A percentile compares a stretch with the other conserved stretches of the same genome.
phyloP scores from a whole-genome alignment of 2,113 vertebrate species.

The Pyxicephalus adspersus region DNA sequence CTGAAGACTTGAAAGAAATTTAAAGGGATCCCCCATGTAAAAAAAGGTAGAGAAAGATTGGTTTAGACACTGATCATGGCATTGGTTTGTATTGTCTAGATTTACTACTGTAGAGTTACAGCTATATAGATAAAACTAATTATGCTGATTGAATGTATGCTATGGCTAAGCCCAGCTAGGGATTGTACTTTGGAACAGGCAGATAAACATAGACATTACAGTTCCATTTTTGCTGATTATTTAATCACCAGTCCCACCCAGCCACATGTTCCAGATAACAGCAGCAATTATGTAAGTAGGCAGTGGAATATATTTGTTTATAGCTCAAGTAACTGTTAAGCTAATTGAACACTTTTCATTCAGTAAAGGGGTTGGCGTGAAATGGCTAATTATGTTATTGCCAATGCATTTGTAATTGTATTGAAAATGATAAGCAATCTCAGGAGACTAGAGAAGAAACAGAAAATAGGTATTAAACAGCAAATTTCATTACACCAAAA shows the following conservation, averaged over 20 bases:
- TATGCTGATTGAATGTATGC: constrained; percentile 12
- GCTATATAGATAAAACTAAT: neutral
- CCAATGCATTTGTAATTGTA: constrained; percentile 48
- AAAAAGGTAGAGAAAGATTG: no score
- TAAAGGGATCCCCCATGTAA: no score
- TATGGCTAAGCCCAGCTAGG: neutral
- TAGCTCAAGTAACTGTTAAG: constrained; percentile 16
- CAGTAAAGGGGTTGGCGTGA: constrained; percentile 17
- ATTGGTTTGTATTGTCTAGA: no score
- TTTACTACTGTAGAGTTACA: neutral
- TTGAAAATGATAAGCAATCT: constrained; percentile 39
- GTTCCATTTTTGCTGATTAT: neutral
- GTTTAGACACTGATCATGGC: no score
- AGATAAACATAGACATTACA: neutral
- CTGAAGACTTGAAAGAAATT: no score
- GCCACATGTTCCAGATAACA: constrained; percentile 6
- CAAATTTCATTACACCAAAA: neutral
- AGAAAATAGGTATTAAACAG: constrained; percentile 27
- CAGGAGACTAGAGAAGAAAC: constrained; percentile 19
- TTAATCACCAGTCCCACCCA: neutral
- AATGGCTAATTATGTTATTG: constrained; percentile 55
- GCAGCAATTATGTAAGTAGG: constrained; percentile 13
- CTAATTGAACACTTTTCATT: constrained; percentile 22
- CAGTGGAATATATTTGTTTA: constrained; percentile 9
- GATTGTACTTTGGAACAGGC: neutral